Percentiles rank a stretch among this genome's conserved stretches.
phyloP scores from a whole-genome alignment of 2,113 vertebrate species.

The Tautogolabrus adspersus region DNA sequence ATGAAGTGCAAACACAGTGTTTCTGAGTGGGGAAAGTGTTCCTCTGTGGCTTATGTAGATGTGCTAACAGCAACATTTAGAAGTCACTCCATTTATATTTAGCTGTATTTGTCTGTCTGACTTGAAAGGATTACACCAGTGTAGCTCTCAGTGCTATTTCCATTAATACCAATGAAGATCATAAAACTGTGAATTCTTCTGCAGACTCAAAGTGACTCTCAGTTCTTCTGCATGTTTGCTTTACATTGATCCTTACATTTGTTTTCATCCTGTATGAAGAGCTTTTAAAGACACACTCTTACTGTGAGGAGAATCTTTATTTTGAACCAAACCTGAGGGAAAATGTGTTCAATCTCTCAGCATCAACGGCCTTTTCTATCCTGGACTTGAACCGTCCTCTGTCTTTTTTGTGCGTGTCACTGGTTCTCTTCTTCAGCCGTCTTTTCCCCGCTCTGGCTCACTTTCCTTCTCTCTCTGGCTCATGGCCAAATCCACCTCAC shows the following conservation, averaged over 20 bases:
- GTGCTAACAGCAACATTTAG: constrained; percentile 15
- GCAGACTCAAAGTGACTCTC: not conserved
- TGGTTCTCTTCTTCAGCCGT: not conserved
- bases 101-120: not conserved
- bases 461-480: not conserved
- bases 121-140: not conserved
- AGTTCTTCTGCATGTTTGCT: not conserved
- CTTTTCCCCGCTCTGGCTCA: not conserved
- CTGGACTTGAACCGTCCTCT: not conserved
- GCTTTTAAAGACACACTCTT: not conserved
- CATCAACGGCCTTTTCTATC: not conserved
- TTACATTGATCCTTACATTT: not conserved
- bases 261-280: not conserved
- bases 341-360: not conserved
- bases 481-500: constrained; percentile 15
- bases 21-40: not conserved
- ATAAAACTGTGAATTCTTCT: not conserved
- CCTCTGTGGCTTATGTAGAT: not conserved
- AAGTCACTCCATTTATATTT: constrained; percentile 16
- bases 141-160: not conserved
- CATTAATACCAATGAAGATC: not conserved
- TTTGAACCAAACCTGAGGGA: constrained; percentile 22
- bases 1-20: not conserved
- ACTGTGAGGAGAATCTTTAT: constrained; percentile 14
- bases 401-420: no score